Conservation (phyloP, 1,140 invertebrate species). For the Musca domestica region DNA sequence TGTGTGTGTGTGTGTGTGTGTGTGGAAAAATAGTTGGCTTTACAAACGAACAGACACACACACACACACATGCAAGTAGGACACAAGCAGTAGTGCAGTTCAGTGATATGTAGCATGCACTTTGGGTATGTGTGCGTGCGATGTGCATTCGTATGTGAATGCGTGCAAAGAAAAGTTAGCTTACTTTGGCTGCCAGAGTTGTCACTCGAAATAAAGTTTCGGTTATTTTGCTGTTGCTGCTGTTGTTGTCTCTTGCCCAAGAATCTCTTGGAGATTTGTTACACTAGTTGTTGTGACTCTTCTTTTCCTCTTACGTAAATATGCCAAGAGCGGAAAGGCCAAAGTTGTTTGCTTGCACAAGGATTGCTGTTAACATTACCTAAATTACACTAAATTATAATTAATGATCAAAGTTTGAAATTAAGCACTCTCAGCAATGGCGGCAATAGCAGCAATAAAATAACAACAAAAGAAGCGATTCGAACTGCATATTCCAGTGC, state of each 20-base stretch:
- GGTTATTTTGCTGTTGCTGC: conserved; percentile 26
- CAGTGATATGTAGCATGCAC: no score
- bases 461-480: no score
- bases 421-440: no score
- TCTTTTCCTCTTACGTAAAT: no score
- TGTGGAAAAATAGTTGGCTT: conserved; percentile 21
- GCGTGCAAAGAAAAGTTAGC: conserved; percentile 25
- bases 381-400: conserved; percentile 19
- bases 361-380: conserved; percentile 7
- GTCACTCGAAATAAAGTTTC: conserved; percentile 33
- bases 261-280: conserved; percentile 10
- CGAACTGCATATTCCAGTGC: no score
- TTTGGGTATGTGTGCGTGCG: conserved; percentile 2
- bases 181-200: conserved; percentile 28
- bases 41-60: not conserved
- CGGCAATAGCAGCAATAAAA: no score
- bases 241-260: not conserved
- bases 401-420: conserved; percentile 17
- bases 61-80: not conserved
- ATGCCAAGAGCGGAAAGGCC: not conserved
- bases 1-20: conserved; percentile 23
- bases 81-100: no score
- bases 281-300: not conserved
- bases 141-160: conserved; percentile 30
- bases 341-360: not conserved